Evolutionary conservation across 92 coral and sea anemone genomes (phyloP), one percentile per base, ranked within the genome.

Genomic region (Zoanthus sociatus): DNA sequence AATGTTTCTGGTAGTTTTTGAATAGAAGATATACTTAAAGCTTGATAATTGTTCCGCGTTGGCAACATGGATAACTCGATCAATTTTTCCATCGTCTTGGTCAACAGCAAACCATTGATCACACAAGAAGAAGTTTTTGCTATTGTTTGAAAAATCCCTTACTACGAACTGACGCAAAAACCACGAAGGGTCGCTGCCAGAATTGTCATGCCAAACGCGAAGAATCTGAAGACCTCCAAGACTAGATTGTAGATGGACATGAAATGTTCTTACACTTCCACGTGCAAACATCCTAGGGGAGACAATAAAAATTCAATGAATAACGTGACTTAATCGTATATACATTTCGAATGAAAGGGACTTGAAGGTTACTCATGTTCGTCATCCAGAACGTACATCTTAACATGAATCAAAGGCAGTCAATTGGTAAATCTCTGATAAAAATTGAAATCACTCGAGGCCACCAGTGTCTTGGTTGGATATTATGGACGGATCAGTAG

Each of bases 91-190:
- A 33, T 94, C 94, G 16, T 86, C 93, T 51, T 89, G 89, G 30
- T 94, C 98, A 15, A 96, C 93, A 10, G 95, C 98, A 67, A 96
- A 68, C 98, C 98, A 96, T 55, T 91, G 91, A 64, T 92, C 92
- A 73, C 89, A 86, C 21, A 96, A 46, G 88, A 94, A 96, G 87
- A 90, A 91, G 75, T 82, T 86, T 60, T 92, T 91, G 31, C 78
- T 64, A 79, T 86, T 87, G 10, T 93, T 92, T 15, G 86, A 72
- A 5, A 94, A 76, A 64, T 94, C 94, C 15, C 86, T 92, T 45
- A 96, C 42, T 7, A 89, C 89, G 15, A 95, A 84, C 68, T 94
- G 95, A 21, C 90, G 87, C n/a, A 94, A 64, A 73, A 90, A 89
- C 95, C 98, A 94, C 6, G 94, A 83, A 0, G 98, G 98, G 51